These are phyloP conservation scores for Trogon melanurus DNA, from an alignment of 2,113 vertebrate genomes.

Conservation along the genomic window DNA sequence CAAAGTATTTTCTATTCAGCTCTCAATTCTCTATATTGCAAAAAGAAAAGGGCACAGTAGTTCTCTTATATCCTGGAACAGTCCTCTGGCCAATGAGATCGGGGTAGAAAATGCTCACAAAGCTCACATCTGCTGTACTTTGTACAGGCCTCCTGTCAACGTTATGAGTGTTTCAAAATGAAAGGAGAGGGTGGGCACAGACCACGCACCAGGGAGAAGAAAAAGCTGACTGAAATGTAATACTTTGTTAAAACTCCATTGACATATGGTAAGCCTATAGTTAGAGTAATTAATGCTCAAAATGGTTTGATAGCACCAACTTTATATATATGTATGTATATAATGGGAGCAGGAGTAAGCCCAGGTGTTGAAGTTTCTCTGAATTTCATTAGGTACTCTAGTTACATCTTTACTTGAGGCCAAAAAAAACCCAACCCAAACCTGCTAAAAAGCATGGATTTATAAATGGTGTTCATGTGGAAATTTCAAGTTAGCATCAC, in stretches of 20 bases:
- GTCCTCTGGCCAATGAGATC: background rate
- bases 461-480: too few species aligned
- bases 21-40: background rate
- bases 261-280: background rate
- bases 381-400: background rate
- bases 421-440: too few species aligned
- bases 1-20: background rate
- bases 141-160: background rate
- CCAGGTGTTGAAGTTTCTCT: background rate
- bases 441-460: too few species aligned
- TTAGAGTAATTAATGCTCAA: background rate
- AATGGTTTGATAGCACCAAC: background rate
- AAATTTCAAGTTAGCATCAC: too few species aligned
- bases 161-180: fast-evolving
- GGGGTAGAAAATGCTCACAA: background rate
- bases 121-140: background rate
- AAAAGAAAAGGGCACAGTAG: background rate
- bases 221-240: background rate
- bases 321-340: background rate
- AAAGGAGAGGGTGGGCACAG: background rate
- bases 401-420: background rate
- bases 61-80: background rate
- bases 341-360: background rate
- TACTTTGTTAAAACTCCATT: background rate
- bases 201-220: background rate